A percentile compares a stretch with the other conserved stretches of the same genome.
Evolutionary conservation across 2,888 invertebrate genomes (phyloP).

Genomic region (Hydrotaea cyrtoneurina): DNA sequence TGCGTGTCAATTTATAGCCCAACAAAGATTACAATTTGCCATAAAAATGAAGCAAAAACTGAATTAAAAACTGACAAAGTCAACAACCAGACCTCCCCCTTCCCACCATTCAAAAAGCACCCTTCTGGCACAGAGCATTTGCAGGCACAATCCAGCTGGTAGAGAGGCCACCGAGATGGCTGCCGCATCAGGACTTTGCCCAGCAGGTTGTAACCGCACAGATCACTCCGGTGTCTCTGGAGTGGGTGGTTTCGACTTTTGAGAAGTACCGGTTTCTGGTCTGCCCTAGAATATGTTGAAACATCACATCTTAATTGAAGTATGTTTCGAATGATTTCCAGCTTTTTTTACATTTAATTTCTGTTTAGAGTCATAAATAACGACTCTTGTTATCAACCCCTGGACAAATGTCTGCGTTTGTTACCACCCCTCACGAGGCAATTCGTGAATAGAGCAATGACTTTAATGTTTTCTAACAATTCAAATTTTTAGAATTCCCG

Average conservation of each 20-base stretch:
- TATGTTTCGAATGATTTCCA: constrained; percentile 45
- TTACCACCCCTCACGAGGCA: not conserved
- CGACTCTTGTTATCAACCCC: constrained; percentile 44
- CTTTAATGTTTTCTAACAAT: not conserved
- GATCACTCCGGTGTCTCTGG: constrained; percentile 45
- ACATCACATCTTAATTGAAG: constrained; percentile 62
- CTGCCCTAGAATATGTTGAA: constrained; percentile 7
- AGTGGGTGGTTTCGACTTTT: constrained; percentile 23
- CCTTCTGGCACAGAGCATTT: constrained; percentile 13
- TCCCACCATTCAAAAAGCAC: not conserved
- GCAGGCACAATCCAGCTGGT: constrained; percentile 44
- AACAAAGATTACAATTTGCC: constrained; percentile 65
- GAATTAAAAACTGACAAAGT: constrained; percentile 70
- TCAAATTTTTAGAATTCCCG: too few relatives aligned
- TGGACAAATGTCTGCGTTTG: not conserved
- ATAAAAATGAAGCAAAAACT: constrained; percentile 59
- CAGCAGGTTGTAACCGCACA: constrained; percentile 68
- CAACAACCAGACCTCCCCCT: constrained; percentile 64
- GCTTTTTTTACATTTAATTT: constrained; percentile 53
- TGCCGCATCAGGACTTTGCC: constrained; percentile 28
- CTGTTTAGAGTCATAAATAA: constrained; percentile 52
- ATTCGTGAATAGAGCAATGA: not conserved
- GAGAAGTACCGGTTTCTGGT: not conserved
- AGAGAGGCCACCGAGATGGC: constrained; percentile 1
- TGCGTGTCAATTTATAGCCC: constrained; percentile 59